Base-by-base conservation (phyloP, 2,797 vertebrate genomes). In the Otus scops region DNA sequence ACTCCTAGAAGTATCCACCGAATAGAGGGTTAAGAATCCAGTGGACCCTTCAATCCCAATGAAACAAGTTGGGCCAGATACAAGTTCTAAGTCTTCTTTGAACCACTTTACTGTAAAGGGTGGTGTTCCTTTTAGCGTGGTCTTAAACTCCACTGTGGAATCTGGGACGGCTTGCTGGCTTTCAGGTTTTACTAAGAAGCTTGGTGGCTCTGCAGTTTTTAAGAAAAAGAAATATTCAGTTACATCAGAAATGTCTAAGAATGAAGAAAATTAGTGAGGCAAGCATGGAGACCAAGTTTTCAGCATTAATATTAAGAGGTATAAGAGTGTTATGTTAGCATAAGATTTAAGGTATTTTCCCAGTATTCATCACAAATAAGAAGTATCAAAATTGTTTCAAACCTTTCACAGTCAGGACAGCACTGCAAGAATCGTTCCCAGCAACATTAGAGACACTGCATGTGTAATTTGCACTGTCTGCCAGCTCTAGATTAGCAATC, bases 31-130 rank as follows among this genome's bases (percentile, higher is more conserved):
- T 98, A 99, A 98, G 98, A 99, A 99, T 94, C 97, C 99, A 47
- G 99, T 97, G 83, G 98, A 98, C 56, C 98, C 99, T 95, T 99
- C 99, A 91, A 99, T 98, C 74, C 99, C 99, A 85, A 98, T 99
- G 97, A 99, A 99, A 97, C 99, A 99, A 32, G 98, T 98, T 63
- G 99, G 98, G 97, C 99, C 99, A 56, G 99, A 98, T 95, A 98
- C 98, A 97, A 99, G 98, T 97, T 99, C 99, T 22, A 98, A 97
- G 83, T 99, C 99, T 28, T 99, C 99, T 98, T 99, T 99, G 96
- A 99, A 99, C 99, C 99, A 99, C 97, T 99, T 99, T 94, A 99
- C 98, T n/a, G 96, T 98, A 97, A 99, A 99, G 5, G 99, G 99
- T 15, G 99, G 98, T 5, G 99, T 99, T 98, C 99, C 99, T 97